Conservation (phyloP, 2,113 vertebrate species). For the Pleuronectes platessa region DNA sequence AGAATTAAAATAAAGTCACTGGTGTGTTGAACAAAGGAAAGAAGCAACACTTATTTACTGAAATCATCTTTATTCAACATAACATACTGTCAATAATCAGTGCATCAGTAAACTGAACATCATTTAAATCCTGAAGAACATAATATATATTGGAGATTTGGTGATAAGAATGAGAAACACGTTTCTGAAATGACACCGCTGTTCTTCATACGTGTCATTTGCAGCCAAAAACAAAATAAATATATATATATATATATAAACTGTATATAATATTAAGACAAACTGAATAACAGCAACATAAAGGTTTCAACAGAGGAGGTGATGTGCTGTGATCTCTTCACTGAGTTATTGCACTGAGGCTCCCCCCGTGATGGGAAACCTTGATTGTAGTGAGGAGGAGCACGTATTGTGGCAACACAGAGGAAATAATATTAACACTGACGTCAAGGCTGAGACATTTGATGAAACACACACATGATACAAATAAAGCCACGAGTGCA, state of each 20-base stretch:
- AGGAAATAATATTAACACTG: neutral
- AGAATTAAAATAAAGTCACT: neutral
- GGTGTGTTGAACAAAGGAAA: neutral
- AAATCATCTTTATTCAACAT: slow-evolving; percentile 66
- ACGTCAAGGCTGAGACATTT: neutral
- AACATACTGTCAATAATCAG: slow-evolving; percentile 25
- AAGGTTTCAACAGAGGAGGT: too few species aligned
- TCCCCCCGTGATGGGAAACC: too few species aligned
- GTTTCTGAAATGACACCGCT: neutral
- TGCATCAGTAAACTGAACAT: slow-evolving; percentile 38
- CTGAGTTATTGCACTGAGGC: too few species aligned
- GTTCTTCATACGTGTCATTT: too few species aligned
- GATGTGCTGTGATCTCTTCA: too few species aligned
- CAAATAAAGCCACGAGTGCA: neutral
- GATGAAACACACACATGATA: too few species aligned
- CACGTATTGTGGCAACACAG: slow-evolving; percentile 22
- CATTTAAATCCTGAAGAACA: slow-evolving; percentile 3
- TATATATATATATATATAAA: too few species aligned
- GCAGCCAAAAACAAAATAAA: too few species aligned
- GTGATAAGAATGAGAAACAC: slow-evolving; percentile 6
- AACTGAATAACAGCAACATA: too few species aligned
- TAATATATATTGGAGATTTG: slow-evolving; percentile 1
- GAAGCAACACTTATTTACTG: neutral
- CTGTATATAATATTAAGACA: too few species aligned
- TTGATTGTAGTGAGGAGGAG: neutral